Evolutionary conservation across 2,113 vertebrate genomes (phyloP).

Genomic region (Camelus bactrianus): DNA sequence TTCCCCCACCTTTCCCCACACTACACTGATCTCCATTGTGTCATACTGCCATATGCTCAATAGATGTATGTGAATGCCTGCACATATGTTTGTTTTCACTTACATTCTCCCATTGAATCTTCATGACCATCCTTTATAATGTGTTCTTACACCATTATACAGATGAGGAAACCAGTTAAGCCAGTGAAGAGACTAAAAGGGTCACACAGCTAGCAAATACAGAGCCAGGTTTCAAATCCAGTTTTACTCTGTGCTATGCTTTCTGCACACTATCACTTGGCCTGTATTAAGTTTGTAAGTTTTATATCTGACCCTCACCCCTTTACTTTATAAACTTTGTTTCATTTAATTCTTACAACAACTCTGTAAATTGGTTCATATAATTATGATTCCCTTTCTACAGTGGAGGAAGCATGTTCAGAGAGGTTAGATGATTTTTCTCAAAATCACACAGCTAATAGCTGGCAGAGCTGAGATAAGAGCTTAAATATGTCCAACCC

Average conservation of each 20-base stretch:
- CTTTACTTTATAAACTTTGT: not conserved
- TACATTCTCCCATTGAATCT: not conserved
- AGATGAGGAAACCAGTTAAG: not conserved
- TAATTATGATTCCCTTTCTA: not conserved
- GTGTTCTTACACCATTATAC: not conserved
- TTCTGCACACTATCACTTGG: not conserved
- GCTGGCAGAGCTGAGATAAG: not conserved
- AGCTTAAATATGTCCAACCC: not conserved
- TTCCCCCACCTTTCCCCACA: not conserved
- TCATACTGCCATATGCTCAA: not conserved
- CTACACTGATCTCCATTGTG: not conserved
- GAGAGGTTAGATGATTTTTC: constrained; percentile 23
- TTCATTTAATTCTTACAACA: constrained; percentile 45
- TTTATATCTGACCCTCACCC: constrained; percentile 15
- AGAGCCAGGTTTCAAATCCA: constrained; percentile 7
- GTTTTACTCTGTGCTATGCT: not conserved
- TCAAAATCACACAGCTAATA: constrained; percentile 1
- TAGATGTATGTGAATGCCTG: not conserved
- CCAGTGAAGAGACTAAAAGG: not conserved
- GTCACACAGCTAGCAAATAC: not conserved
- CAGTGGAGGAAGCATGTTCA: not conserved
- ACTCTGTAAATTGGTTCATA: not conserved
- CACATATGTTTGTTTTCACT: not conserved
- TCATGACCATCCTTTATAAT: not conserved
- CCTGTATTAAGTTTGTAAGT: not conserved